Percentiles rank a stretch among this genome's conserved stretches.
Evolutionary conservation across 2,797 vertebrate species (phyloP).

Genomic region (Stomatorhinus walkeri): DNA sequence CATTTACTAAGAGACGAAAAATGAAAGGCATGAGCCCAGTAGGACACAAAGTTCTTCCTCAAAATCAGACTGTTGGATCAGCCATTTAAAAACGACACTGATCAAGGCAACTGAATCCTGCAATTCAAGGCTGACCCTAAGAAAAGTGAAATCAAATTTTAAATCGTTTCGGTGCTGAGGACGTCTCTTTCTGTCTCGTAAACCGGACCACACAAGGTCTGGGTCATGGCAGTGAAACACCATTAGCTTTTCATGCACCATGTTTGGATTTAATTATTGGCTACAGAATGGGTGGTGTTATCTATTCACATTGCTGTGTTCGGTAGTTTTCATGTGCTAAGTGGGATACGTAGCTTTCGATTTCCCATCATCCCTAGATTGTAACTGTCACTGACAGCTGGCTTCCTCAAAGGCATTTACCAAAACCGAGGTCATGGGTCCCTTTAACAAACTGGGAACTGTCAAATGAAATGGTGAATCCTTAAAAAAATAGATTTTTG

Average conservation of each 20-base stretch:
- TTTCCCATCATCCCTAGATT: not conserved
- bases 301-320: conserved; percentile 1
- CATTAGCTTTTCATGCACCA: not conserved
- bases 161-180: not conserved
- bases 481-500: not conserved
- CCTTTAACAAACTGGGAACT: not conserved
- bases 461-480: not conserved
- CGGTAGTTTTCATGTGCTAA: not conserved
- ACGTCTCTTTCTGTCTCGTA: not conserved
- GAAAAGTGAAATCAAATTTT: conserved; percentile 6
- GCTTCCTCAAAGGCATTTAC: not conserved
- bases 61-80: not conserved
- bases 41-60: not conserved
- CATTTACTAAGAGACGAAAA: conserved; percentile 20
- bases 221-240: not conserved
- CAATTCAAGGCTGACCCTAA: not conserved
- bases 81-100: conserved; percentile 12
- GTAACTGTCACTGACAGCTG: not conserved
- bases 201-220: conserved; percentile 13
- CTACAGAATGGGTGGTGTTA: not conserved
- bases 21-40: conserved; percentile 18
- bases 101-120: not conserved
- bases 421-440: not conserved
- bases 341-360: not conserved
- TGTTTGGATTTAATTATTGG: conserved; percentile 7